phyloP scores from a whole-genome alignment of 2,888 invertebrate genomes.

The Orchestes rusci region DNA sequence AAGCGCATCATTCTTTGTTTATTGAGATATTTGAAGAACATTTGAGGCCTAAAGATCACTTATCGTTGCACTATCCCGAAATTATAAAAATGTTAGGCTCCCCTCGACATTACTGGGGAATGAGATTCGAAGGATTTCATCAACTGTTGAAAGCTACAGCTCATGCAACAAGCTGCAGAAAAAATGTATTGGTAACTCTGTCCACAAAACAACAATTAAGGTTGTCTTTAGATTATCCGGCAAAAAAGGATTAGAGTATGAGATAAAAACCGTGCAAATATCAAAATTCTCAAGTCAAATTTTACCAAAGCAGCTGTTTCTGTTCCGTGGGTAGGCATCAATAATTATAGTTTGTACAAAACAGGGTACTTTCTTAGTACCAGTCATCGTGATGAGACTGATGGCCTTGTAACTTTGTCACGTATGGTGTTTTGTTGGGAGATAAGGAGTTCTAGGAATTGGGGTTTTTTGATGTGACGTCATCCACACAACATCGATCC shows the following conservation, averaged over 20 bases:
- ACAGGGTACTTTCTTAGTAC: background rate
- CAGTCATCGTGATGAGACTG: background rate
- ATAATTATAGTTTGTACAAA: background rate
- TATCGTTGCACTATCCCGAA: slow-evolving; percentile 4
- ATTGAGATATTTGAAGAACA: background rate
- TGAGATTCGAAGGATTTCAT: slow-evolving; percentile 17
- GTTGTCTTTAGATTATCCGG: slow-evolving; percentile 2
- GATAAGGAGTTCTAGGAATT: too few relatives aligned
- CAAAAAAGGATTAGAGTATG: slow-evolving; percentile 4
- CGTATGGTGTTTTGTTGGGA: too few relatives aligned
- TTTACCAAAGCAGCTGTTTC: background rate
- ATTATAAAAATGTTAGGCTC: slow-evolving; percentile 1
- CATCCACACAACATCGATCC: too few relatives aligned
- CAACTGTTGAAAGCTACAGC: slow-evolving; percentile 6
- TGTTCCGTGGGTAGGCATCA: background rate
- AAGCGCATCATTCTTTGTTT: slow-evolving; percentile 1
- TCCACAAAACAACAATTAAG: slow-evolving; percentile 4
- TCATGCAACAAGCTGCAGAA: slow-evolving; percentile 1
- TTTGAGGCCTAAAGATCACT: slow-evolving; percentile 6
- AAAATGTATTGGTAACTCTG: slow-evolving; percentile 4
- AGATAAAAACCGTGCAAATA: background rate
- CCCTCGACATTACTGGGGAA: slow-evolving; percentile 14
- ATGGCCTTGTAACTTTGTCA: background rate
- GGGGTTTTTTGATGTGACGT: too few relatives aligned
- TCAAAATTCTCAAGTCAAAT: background rate